Evolutionary conservation across 1,140 invertebrate genomes (phyloP), one percentile per base, ranked within the genome.

Genomic region (Polypedilum vanderplanki): DNA sequence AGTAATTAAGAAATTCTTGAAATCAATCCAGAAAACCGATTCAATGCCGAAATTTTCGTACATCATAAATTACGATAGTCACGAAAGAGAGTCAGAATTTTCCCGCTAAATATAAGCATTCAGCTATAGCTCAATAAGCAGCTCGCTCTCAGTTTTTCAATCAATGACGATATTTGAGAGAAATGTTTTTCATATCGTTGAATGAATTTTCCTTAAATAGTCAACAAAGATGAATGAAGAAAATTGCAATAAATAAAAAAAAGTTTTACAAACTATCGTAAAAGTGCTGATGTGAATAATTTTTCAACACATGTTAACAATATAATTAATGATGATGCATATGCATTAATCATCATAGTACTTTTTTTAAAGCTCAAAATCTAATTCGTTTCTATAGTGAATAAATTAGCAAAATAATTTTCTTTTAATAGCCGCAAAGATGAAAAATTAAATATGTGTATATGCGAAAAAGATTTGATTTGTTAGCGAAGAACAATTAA

Each of bases 161-260:
- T 57, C 46, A 57, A 15, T 57, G 46, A 57, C 46, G 46, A 57
- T 57, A 57, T 33, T 33, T 33, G 24, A 33, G 15, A 57, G 12
- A n/a, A n/a, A 57, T 57, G n/a, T 57, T 15, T 12, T 15, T 57
- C 46, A n/a, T 57, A 4, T 57, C 41, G 41, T 57, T 57, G 46
- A 57, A n/a, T n/a, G 46, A 57, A 57, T 57, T 57, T 57, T n/a
- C 46, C 46, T 57, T 57, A 57, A 57, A 57, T 57, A 57, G 46
- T 57, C 46, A 57, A n/a, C n/a, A n/a, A n/a, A 57, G 46, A 57
- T n/a, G n/a, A 33, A 33, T 33, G 24, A 33, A 57, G 24, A 33
- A 57, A 12, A 15, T 57, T 57, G 46, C 46, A 57, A 46, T 46
- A 15, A 46, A 46, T 46, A n/a, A n/a, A n/a, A n/a, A n/a, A n/a